phyloP scores from a whole-genome alignment of 2,113 vertebrate species.

The Pholis gunnellus region DNA sequence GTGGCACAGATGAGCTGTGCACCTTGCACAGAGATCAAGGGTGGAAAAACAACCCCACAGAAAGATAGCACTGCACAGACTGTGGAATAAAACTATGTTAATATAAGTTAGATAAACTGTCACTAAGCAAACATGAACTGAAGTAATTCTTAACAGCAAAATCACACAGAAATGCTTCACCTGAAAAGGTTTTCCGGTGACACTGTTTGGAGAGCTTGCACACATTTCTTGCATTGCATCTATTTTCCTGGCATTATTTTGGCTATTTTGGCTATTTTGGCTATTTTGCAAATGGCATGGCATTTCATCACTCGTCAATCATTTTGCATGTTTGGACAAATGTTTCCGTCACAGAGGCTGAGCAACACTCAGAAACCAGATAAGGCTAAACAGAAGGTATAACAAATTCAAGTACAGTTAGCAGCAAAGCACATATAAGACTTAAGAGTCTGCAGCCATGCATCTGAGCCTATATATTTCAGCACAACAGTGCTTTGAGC shows the following conservation, averaged over 20 bases:
- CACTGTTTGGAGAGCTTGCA: not conserved
- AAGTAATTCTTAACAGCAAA: not conserved
- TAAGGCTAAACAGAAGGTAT: not conserved
- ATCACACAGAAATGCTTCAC: not conserved
- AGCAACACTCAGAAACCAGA: not conserved
- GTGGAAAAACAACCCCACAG: not conserved
- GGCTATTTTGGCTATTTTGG: not conserved
- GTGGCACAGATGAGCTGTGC: constrained; percentile 14
- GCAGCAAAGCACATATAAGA: not conserved
- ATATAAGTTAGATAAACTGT: not conserved
- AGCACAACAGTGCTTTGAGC: not conserved
- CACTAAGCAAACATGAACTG: not conserved
- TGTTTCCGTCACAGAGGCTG: not conserved
- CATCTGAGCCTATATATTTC: not conserved
- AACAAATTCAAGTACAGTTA: not conserved
- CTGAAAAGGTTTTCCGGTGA: not conserved
- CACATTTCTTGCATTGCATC: not conserved
- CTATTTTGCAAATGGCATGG: not conserved
- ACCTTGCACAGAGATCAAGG: constrained; percentile 20
- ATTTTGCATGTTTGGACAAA: not conserved
- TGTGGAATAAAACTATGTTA: not conserved
- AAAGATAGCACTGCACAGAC: not conserved
- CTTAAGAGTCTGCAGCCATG: not conserved
- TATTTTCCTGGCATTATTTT: constrained; percentile 6
- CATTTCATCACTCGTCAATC: not conserved